Evolutionary conservation across 64 coral and sea anemone genomes (phyloP).

Genomic region (Exaiptasia diaphana): DNA sequence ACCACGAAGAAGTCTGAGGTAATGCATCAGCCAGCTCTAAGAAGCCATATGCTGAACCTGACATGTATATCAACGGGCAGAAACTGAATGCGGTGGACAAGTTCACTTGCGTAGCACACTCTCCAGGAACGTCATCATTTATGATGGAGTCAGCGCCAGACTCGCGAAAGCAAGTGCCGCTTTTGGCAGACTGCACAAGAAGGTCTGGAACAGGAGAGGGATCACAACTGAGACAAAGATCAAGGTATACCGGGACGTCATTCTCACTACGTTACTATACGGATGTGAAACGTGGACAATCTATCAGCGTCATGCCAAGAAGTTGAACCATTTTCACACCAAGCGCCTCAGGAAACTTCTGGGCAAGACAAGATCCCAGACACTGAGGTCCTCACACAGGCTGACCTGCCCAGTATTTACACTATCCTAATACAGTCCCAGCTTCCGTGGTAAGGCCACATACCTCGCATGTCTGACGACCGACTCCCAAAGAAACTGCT

Average conservation of each 20-base stretch:
- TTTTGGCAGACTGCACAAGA: constrained; percentile 31
- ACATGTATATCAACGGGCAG: constrained; percentile 21
- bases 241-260: constrained; percentile 40
- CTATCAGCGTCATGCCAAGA: neutral
- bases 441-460: neutral
- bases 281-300: constrained; percentile 1
- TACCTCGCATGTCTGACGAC: neutral
- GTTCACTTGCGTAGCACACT: constrained; percentile 42
- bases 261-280: constrained; percentile 14
- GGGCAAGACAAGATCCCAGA: constrained; percentile 13
- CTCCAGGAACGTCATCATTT: neutral
- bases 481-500: constrained; percentile 5
- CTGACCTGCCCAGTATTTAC: neutral
- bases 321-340: neutral
- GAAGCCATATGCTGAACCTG: neutral
- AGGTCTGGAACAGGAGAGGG: constrained; percentile 43
- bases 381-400: neutral
- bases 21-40: neutral
- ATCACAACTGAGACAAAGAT: constrained; percentile 29
- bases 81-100: neutral
- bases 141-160: constrained; percentile 2
- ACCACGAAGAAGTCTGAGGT: constrained; percentile 46
- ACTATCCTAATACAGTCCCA: neutral
- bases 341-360: neutral
- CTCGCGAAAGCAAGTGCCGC: constrained; percentile 36